Percentiles rank a stretch among this genome's conserved stretches.
phyloP scores from a whole-genome alignment of 2,797 vertebrate species.

The Hozukius guyotensis region DNA sequence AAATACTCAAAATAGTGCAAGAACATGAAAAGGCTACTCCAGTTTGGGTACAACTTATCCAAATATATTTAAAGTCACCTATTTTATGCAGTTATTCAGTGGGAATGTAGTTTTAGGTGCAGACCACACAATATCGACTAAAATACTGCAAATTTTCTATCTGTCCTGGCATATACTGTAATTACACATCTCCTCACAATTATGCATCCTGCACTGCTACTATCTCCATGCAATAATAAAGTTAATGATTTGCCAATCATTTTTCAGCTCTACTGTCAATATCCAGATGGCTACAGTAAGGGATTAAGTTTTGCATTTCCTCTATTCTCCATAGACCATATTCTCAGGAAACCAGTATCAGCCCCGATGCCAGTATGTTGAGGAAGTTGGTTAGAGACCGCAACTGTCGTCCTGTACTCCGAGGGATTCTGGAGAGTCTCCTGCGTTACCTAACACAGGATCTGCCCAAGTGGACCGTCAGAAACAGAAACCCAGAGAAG shows the following conservation, averaged over 20 bases:
- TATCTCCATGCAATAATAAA: neutral
- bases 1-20: neutral
- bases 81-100: neutral
- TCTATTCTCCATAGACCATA: constrained; percentile 79
- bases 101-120: neutral
- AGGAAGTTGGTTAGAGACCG: constrained; percentile 85
- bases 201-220: neutral
- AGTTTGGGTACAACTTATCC: neutral
- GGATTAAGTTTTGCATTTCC: constrained; percentile 70
- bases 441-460: constrained; percentile 83
- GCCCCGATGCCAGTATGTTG: constrained; percentile 76
- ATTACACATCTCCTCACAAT: neutral
- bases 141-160: neutral
- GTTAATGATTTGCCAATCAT: neutral
- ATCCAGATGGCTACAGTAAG: neutral
- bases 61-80: neutral
- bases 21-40: neutral
- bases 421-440: constrained; percentile 88
- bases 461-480: neutral
- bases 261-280: neutral
- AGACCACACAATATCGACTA: neutral
- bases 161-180: neutral
- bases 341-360: constrained; percentile 53
- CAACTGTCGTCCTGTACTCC: constrained; percentile 75
- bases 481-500: constrained; percentile 4